A percentile compares a stretch with the other conserved stretches of the same genome.
Evolutionary conservation across 2,797 vertebrate genomes (phyloP).

Genomic region (Ctenosaura bakeri): DNA sequence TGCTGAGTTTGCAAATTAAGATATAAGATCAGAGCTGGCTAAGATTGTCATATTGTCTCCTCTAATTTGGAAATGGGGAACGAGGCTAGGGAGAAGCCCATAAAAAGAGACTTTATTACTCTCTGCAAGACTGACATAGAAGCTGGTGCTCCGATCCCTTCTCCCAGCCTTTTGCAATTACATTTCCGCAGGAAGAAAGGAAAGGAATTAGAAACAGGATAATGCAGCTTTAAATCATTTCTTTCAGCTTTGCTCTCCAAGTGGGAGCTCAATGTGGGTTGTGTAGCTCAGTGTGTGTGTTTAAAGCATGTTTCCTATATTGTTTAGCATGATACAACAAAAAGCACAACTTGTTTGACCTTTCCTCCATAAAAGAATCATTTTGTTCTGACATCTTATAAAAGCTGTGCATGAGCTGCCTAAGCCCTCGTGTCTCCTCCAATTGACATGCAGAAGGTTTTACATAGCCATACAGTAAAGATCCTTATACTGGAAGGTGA

Average conservation of each 20-base stretch:
- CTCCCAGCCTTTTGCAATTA: slow-evolving; percentile 82
- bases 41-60: slow-evolving; percentile 89
- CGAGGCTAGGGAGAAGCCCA: slow-evolving; percentile 82
- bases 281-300: background rate
- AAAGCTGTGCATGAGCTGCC: slow-evolving; percentile 66
- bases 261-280: slow-evolving; percentile 64
- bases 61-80: slow-evolving; percentile 87
- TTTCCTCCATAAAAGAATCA: slow-evolving; percentile 79
- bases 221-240: slow-evolving; percentile 87
- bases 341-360: slow-evolving; percentile 79
- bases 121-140: slow-evolving; percentile 83
- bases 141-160: slow-evolving; percentile 76
- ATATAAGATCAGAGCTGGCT: slow-evolving; percentile 87
- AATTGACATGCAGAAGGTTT: slow-evolving; percentile 62
- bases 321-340: slow-evolving; percentile 81
- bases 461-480: slow-evolving; percentile 65
- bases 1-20: slow-evolving; percentile 85
- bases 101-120: slow-evolving; percentile 91
- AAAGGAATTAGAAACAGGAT: slow-evolving; percentile 89
- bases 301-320: slow-evolving; percentile 76
- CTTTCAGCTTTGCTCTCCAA: slow-evolving; percentile 76
- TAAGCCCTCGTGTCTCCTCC: slow-evolving; percentile 74
- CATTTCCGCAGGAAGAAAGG: slow-evolving; percentile 90
- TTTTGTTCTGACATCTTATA: slow-evolving; percentile 81
- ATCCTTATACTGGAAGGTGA: slow-evolving; percentile 30